Conservation (phyloP, 2,113 vertebrate genomes). For the Pantherophis guttatus region DNA sequence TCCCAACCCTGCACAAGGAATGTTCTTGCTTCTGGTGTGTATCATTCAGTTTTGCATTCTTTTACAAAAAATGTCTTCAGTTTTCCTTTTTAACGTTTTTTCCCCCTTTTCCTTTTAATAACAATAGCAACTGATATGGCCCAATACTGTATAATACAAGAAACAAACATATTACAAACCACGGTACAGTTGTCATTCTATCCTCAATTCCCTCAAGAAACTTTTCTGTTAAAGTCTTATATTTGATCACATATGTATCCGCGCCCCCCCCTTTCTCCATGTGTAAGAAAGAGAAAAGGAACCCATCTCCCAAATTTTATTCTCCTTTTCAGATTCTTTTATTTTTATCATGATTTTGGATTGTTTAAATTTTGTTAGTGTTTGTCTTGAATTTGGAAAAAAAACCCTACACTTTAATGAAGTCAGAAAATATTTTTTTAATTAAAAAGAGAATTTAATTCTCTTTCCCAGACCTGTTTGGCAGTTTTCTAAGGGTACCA, state of each 20-base stretch:
- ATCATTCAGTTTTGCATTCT: not conserved
- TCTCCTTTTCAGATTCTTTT: not conserved
- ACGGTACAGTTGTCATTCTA: not conserved
- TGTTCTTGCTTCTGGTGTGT: not conserved
- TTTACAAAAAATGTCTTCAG: not conserved
- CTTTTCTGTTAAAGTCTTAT: not conserved
- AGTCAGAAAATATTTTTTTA: not conserved
- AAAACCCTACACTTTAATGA: not conserved
- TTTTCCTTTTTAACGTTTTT: not conserved
- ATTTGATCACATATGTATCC: not conserved
- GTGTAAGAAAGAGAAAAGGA: not conserved
- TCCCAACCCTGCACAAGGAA: not conserved
- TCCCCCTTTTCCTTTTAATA: not conserved
- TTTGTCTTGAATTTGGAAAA: not conserved
- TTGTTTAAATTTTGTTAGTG: not conserved
- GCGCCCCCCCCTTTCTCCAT: accelerated
- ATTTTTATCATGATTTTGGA: not conserved
- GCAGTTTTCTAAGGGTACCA: not conserved
- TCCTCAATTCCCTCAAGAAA: not conserved
- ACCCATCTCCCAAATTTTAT: not conserved
- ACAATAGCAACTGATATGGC: not conserved
- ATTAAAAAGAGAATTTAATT: not conserved
- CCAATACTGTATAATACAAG: not conserved
- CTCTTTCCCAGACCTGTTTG: not conserved
- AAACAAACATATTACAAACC: no score